Base-by-base conservation (phyloP, 2,797 vertebrate genomes). In the Propithecus deckenii region DNA sequence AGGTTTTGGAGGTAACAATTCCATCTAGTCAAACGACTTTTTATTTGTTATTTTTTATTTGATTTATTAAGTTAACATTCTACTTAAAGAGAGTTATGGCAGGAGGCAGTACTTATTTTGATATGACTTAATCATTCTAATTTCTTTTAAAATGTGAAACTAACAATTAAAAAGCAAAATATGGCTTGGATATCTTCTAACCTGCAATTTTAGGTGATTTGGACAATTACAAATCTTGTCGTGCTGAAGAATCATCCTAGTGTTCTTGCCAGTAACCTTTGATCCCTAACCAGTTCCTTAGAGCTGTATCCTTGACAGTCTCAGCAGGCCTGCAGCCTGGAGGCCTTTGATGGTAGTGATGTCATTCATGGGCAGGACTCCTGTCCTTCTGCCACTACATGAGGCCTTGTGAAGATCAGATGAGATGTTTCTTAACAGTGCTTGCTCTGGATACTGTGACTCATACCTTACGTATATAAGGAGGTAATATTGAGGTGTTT, bases 11-110 rank as follows among this genome's bases (percentile, higher is more conserved):
- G 48, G 15, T 94, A 85, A 91, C 46, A 65, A 17, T 76, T 35
- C 52, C 35, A 5, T 95, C 65, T 94, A 84, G 38, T 92, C 71
- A 65, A 79, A 90, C 90, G 32, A 92, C 67, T 90, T 38, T 59
- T 30, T 65, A 2, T 86, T 69, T 72, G 50, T 46, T 91, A 41
- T 75, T 97, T 89, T 79, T 95, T 38, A 57, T 87, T 94, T 86
- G 57, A 83, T 55, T 86, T 89, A 59, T 61, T 92, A 79, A 81
- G 76, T 81, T 89, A 95, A 78, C 41, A 48, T 75, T 87, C 13
- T 87, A 17, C 38, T 88, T 88, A 69, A 72, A 71, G 50, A 48
- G 43, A 71, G 46, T 79, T 80, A 50, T 57, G n/a, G 35, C 28
- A 81, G 38, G 85, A 93, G 75, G 55, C 15, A 88, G 63, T 38